phyloP scores from a whole-genome alignment of 2,888 invertebrate species.

The Athalia rosae region DNA sequence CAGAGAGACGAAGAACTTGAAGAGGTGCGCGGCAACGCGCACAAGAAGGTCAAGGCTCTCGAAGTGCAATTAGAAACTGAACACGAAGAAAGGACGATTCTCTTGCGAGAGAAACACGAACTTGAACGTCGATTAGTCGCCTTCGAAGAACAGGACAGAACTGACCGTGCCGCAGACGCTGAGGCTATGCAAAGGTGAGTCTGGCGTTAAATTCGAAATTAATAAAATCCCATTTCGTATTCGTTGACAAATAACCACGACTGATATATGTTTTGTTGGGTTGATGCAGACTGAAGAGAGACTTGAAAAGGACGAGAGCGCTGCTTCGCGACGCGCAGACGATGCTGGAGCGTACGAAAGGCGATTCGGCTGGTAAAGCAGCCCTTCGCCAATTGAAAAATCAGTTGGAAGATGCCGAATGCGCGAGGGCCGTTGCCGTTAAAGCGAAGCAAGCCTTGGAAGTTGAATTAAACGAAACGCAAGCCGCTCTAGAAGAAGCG shows the following conservation, averaged over 20 bases:
- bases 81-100: conserved; percentile 91
- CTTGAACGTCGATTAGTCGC: conserved; percentile 90
- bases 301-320: conserved; percentile 92
- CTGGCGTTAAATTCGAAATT: not conserved
- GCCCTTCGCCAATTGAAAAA: conserved; percentile 75
- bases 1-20: conserved; percentile 96
- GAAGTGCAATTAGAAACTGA: conserved; percentile 95
- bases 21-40: conserved; percentile 90
- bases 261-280: conserved; percentile 22
- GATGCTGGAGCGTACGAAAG: conserved; percentile 91
- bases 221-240: not conserved
- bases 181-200: conserved; percentile 68
- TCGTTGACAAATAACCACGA: not conserved
- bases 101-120: conserved; percentile 93
- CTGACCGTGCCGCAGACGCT: conserved; percentile 82
- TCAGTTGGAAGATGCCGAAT: conserved; percentile 93
- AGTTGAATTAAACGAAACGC: conserved; percentile 89
- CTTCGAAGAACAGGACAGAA: conserved; percentile 85
- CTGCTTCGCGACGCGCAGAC: conserved; percentile 93
- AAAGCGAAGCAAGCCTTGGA: conserved; percentile 92
- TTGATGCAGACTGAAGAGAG: conserved; percentile 84
- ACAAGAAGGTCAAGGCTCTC: conserved; percentile 93
- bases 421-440: conserved; percentile 87
- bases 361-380: conserved; percentile 87
- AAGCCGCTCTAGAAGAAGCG: conserved; percentile 88